phyloP scores from a whole-genome alignment of 2,888 invertebrate genomes.

The Acronicta alni region DNA sequence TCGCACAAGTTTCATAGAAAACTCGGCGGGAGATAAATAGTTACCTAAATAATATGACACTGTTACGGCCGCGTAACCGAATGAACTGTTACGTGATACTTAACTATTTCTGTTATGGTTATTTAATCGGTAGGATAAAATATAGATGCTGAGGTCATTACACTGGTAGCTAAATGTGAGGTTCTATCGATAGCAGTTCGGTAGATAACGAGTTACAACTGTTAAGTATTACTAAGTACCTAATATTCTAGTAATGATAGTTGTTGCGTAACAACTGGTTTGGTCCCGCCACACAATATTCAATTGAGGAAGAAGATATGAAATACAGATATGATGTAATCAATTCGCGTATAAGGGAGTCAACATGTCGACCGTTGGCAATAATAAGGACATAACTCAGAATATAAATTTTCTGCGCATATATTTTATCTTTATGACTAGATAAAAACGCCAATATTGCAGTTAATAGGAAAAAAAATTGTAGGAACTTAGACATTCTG shows the following conservation, averaged over 20 bases:
- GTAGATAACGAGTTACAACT: constrained; percentile 21
- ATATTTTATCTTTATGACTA: background rate
- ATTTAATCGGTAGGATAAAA: constrained; percentile 21
- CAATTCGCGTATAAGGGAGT: constrained; percentile 44
- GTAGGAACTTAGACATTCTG: no score
- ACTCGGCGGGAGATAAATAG: constrained; percentile 68
- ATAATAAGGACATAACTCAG: constrained; percentile 36
- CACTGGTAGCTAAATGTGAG: constrained; percentile 37
- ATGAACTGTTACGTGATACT: constrained; percentile 44
- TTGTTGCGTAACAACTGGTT: constrained; percentile 43
- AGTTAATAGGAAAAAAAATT: no score
- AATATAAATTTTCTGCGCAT: background rate
- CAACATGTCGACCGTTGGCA: constrained; percentile 35
- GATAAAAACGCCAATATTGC: no score
- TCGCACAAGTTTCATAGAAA: constrained; percentile 48
- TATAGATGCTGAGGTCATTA: constrained; percentile 31
- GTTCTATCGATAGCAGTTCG: constrained; percentile 40
- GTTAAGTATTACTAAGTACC: no score
- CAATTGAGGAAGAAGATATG: constrained; percentile 56
- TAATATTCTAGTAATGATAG: constrained; percentile 1
- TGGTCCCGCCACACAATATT: constrained; percentile 43
- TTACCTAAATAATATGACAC: constrained; percentile 65
- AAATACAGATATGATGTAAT: constrained; percentile 56
- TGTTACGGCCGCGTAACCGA: constrained; percentile 29
- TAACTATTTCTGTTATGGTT: constrained; percentile 30